Evolutionary conservation across 2,888 invertebrate genomes (phyloP), one percentile per base, ranked within the genome.

Genomic region (Temnothorax rugatulus): DNA sequence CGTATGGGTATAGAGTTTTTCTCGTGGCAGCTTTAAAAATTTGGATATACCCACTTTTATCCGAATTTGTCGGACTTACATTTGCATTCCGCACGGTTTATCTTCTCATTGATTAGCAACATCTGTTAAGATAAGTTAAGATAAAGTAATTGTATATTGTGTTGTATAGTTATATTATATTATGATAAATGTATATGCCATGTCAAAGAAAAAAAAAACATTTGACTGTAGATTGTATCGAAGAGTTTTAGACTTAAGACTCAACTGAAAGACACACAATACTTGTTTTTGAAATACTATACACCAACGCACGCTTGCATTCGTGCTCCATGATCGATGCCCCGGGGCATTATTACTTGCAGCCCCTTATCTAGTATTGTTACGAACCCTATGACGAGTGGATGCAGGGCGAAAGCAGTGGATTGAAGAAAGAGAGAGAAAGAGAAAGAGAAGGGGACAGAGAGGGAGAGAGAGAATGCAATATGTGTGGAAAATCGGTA

Each of bases 341-440:
- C 92, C 87, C 88, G 77, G 91, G 93, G 93, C 92, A 93, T 93
- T 93, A 94, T 94, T 94, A 93, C 92, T 92, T 83, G 89, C 91
- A 90, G 90, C 90, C 91, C 91, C 91, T 91, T 91, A 88, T 89
- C 85, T 90, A 89, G 91, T 90, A 91, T 93, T 92, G 91, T 92
- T 91, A 88, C 83, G 84, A 84, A 89, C 90, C 92, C 92, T 83
- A 85, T 83, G 79, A 82, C 34, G 76, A 41, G 71, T 75, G 84
- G 52, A 61, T 64, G 54, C 61, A 47, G 59, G 47, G 59, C 79
- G 75, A 59, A 25, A 21, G 47, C 54, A 47, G 34, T n/a, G 21
- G 9, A 4, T 11, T 50, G 50, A 59, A 64, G 68, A 13, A 25
- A n/a, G 76, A 47, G 74, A 81, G 71, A 64, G 73, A n/a, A 18